Evolutionary conservation across 2,797 vertebrate genomes (phyloP), one percentile per base, ranked within the genome.

Genomic region (Galaxias olidus): DNA sequence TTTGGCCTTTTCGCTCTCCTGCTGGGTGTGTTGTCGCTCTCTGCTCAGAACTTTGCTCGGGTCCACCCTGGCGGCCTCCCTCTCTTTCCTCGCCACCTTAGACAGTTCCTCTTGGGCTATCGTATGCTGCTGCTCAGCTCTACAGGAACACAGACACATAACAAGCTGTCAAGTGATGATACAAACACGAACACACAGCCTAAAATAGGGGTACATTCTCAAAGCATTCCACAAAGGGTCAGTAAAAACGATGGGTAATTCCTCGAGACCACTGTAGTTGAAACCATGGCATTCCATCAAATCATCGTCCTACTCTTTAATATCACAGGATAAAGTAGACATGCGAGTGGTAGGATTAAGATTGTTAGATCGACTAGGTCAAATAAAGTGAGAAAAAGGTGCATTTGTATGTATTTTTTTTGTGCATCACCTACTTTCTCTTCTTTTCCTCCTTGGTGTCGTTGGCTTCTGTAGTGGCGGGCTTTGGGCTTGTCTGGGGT

Each of bases 11-110:
- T 61, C 46, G 8, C 9, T 20, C 19, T 49, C 45, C 46, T 61
- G 59, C 11, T 0, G 20, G 40, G 59, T 19, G 20, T 47, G 45
- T 9, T 48, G 45, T 10, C 59, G 48, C 48, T 52, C 52, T 55
- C 61, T 43, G 30, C 53, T 15, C 15, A 63, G 61, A n/a, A 40
- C 43, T 20, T 44, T 52, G 41, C 52, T 63, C 52, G 43, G 45
- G 49, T 52, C 52, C 19, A 19, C 41, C 43, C 48, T 63, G 40
- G 19, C 49, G 10, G 40, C n/a, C 52, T 63, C 61, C 15, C 59
- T 61, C 20, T 61, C 59, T n/a, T 13, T 30, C 45, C 46, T n/a
- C 10, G 46, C 20, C 20, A 48, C 19, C 46, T 48, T 61, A 8
- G 11, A n/a, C 20, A 61, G 4, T 20, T 61, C 59, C 59, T 61